Percentiles rank a stretch among this genome's conserved stretches.
phyloP scores from a whole-genome alignment of 2,888 invertebrate genomes.

The Caenorhabditis afra region DNA sequence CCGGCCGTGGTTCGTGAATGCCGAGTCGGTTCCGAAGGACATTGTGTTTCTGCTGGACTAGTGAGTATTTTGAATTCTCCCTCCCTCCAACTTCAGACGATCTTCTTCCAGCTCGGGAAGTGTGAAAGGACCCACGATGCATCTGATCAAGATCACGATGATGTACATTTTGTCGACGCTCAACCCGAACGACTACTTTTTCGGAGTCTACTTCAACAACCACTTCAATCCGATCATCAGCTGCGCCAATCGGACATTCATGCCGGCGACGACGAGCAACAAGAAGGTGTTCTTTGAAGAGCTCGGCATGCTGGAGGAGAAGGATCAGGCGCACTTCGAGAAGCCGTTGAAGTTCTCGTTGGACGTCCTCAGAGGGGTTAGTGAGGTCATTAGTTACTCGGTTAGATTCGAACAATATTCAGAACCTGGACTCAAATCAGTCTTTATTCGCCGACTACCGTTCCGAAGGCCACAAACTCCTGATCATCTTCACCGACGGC shows the following conservation, averaged over 20 bases:
- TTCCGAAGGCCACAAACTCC: slow-evolving; percentile 83
- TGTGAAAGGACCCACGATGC: slow-evolving; percentile 77
- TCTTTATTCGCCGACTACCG: slow-evolving; percentile 65
- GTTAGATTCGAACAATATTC: slow-evolving; percentile 10
- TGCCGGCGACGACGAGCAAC: slow-evolving; percentile 79
- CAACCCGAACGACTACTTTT: slow-evolving; percentile 79
- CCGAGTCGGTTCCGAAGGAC: slow-evolving; percentile 78
- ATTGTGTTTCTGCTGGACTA: slow-evolving; percentile 79
- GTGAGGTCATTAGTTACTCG: not conserved
- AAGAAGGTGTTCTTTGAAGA: slow-evolving; percentile 75
- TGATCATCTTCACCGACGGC: slow-evolving; percentile 84
- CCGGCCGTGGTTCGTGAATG: slow-evolving; percentile 79
- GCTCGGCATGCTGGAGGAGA: slow-evolving; percentile 73
- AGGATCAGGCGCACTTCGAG: slow-evolving; percentile 74
- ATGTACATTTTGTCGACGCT: slow-evolving; percentile 76
- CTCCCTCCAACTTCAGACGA: too few species aligned
- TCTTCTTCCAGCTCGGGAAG: slow-evolving; percentile 65
- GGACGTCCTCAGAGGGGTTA: slow-evolving; percentile 65
- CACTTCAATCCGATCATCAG: slow-evolving; percentile 63
- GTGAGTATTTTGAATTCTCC: too few species aligned
- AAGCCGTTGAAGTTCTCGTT: slow-evolving; percentile 73
- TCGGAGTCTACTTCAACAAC: slow-evolving; percentile 69
- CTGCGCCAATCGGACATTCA: slow-evolving; percentile 70
- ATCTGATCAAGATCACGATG: slow-evolving; percentile 77
- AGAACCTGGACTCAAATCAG: slow-evolving; percentile 62